A percentile compares a stretch with the other conserved stretches of the same genome.
These are phyloP conservation scores for Pseudochirops corinnae DNA, from an alignment of 2,797 vertebrate genomes.

Conservation along the genomic window DNA sequence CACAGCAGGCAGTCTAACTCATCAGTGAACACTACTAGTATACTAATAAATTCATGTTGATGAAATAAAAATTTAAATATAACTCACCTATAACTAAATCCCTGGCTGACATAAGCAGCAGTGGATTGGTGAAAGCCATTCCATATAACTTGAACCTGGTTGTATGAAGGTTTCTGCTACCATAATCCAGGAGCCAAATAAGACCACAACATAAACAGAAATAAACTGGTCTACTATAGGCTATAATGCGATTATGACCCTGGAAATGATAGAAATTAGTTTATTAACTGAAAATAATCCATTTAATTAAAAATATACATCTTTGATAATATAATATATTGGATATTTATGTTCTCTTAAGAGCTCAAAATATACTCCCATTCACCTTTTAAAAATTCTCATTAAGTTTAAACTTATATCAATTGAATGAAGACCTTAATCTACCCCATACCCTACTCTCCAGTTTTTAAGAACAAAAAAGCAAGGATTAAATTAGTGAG, in stretches of 20 bases:
- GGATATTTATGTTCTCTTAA: background rate
- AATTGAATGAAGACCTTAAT: constrained; percentile 31
- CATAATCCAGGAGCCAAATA: constrained; percentile 97
- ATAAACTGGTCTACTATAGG: constrained; percentile 99
- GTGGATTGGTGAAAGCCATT: constrained; percentile 94
- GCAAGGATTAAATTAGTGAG: background rate
- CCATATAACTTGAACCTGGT: constrained; percentile 94
- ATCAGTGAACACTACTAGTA: constrained; percentile 15
- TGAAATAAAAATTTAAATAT: constrained; percentile 34
- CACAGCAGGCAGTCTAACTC: background rate
- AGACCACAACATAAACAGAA: constrained; percentile 99
- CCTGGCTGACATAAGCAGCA: constrained; percentile 94
- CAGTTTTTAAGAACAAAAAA: background rate
- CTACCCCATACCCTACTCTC: constrained; percentile 80
- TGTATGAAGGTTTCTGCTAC: constrained; percentile 91
- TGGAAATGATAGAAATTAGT: constrained; percentile 77
- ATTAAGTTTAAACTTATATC: background rate
- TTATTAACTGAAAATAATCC: constrained; percentile 23
- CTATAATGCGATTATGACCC: constrained; percentile 99
- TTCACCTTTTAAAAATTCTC: background rate
- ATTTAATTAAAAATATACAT: background rate
- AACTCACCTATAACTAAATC: constrained; percentile 96
- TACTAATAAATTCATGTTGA: constrained; percentile 47
- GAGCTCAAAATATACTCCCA: background rate
- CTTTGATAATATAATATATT: background rate